Conservation (phyloP, 2,113 vertebrate genomes). For the Pyxicephalus adspersus region DNA sequence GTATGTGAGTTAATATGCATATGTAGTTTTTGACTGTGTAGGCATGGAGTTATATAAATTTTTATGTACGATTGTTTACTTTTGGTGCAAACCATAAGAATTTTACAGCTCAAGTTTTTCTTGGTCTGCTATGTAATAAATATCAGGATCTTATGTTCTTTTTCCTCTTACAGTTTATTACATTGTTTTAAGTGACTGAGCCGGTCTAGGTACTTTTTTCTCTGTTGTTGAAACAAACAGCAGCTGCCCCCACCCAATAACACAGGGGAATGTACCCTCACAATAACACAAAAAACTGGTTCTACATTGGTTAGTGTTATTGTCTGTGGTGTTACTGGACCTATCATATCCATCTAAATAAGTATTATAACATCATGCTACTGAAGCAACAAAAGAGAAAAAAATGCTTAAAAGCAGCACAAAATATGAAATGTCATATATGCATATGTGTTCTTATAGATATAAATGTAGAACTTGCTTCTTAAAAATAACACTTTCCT, state of each 20-base stretch:
- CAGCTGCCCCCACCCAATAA: constrained; percentile 9
- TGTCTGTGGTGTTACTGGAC: no score
- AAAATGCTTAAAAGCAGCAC: no score
- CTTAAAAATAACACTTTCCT: no score
- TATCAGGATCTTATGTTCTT: not conserved
- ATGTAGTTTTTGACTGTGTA: no score
- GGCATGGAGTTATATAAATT: not conserved
- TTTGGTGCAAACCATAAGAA: not conserved
- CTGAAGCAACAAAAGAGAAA: no score
- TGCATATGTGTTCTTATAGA: no score
- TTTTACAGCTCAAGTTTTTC: not conserved
- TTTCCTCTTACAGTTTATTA: not conserved
- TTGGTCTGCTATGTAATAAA: not conserved
- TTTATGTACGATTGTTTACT: not conserved
- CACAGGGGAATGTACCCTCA: not conserved
- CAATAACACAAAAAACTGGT: constrained; percentile 6
- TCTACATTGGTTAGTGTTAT: constrained; percentile 2
- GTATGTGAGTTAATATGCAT: no score
- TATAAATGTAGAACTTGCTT: no score
- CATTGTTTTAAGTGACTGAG: constrained; percentile 15
- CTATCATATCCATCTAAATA: no score
- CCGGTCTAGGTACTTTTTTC: constrained; percentile 20
- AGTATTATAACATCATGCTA: no score
- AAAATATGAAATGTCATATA: no score
- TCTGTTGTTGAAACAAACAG: constrained; percentile 34